phyloP scores from a whole-genome alignment of 1,140 invertebrate species.

The Drosophila willistoni region DNA sequence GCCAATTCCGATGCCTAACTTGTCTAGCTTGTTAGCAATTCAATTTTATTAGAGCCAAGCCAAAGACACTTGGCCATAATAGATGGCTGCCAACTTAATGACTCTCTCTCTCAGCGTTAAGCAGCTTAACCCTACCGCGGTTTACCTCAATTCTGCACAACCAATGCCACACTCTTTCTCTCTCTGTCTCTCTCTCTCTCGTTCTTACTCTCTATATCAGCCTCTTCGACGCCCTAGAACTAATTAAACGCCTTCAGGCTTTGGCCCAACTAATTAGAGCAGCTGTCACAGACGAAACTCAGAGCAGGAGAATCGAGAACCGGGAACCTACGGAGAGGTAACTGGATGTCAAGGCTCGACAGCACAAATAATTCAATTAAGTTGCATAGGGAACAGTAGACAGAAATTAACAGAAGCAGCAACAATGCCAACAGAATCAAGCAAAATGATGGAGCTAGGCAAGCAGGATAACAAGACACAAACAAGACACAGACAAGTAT shows the following conservation, averaged over 20 bases:
- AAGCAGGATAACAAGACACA: conserved; percentile 32
- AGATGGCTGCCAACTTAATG: conserved; percentile 47
- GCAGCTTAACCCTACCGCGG: conserved; percentile 70
- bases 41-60: conserved; percentile 33
- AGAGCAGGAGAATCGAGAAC: not conserved
- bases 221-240: not conserved
- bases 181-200: too few relatives aligned
- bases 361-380: conserved; percentile 78
- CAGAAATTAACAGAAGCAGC: conserved; percentile 31
- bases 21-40: conserved; percentile 53
- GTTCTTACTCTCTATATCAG: not conserved
- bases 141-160: conserved; percentile 54
- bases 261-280: conserved; percentile 66
- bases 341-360: conserved; percentile 36
- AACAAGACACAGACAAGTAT: conserved; percentile 55
- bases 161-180: conserved; percentile 8
- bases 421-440: conserved; percentile 7
- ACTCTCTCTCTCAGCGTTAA: conserved; percentile 38
- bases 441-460: not conserved
- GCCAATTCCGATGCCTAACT: not conserved
- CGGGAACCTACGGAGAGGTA: not conserved
- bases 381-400: conserved; percentile 47
- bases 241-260: conserved; percentile 31
- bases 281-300: conserved; percentile 60
- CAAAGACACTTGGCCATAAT: conserved; percentile 43